Evolutionary conservation across 2,888 invertebrate species (phyloP).

Genomic region (Laothoe populi): DNA sequence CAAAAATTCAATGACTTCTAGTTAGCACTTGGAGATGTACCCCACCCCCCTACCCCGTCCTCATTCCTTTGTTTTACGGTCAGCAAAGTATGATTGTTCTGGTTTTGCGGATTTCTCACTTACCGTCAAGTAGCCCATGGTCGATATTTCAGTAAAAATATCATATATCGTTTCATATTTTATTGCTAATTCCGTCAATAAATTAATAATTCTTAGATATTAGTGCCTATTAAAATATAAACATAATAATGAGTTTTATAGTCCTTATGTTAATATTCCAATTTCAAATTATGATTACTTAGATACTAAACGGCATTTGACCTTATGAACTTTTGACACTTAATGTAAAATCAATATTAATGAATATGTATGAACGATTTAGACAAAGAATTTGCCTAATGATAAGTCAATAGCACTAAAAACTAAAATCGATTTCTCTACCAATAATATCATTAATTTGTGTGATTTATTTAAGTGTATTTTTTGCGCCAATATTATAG

Average conservation of each 20-base stretch:
- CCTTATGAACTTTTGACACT: slow-evolving; percentile 14
- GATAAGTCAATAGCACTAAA: slow-evolving; percentile 1
- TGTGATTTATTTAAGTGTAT: background rate
- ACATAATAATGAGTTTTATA: background rate
- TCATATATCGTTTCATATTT: too few relatives aligned
- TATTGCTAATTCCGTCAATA: background rate
- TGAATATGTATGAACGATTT: background rate
- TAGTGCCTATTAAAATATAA: background rate
- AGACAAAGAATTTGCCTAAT: background rate
- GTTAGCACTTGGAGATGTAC: too few relatives aligned
- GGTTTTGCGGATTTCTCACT: too few relatives aligned
- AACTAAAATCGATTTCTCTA: slow-evolving; percentile 1
- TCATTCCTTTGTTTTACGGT: too few relatives aligned
- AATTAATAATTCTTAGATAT: background rate
- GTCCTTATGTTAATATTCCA: background rate
- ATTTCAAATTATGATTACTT: background rate
- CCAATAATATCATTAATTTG: background rate
- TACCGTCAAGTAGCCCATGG: too few relatives aligned
- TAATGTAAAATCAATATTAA: slow-evolving; percentile 1
- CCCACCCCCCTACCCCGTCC: too few relatives aligned
- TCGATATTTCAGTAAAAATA: too few relatives aligned
- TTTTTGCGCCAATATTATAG: background rate
- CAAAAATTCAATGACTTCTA: too few relatives aligned
- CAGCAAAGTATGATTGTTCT: too few relatives aligned
- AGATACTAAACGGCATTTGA: slow-evolving; percentile 5